A percentile compares a stretch with the other conserved stretches of the same genome.
Evolutionary conservation across 2,113 vertebrate genomes (phyloP).

Genomic region (Oreochromis niloticus): DNA sequence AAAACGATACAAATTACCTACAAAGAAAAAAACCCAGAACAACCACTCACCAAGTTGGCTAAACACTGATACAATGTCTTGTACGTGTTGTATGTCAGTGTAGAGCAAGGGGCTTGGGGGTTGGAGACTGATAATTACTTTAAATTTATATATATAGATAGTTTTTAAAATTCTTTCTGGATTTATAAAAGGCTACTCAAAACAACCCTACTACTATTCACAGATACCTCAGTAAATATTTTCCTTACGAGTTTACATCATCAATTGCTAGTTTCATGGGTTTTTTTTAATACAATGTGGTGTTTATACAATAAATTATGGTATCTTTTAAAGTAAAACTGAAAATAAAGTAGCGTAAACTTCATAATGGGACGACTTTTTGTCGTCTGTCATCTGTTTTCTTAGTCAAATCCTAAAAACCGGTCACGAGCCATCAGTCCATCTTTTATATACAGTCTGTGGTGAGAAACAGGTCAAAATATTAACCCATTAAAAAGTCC

Average conservation of each 20-base stretch:
- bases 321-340: not conserved
- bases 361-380: not conserved
- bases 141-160: not conserved
- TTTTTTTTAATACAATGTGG: rapidly evolving
- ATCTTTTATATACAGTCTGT: not conserved
- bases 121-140: not conserved
- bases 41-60: not conserved
- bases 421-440: not conserved
- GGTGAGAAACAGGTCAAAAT: not conserved
- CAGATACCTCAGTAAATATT: not conserved
- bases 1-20: not conserved
- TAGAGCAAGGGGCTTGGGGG: not conserved
- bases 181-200: not conserved
- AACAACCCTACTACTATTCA: not conserved
- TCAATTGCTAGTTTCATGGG: not conserved
- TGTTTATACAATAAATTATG: not conserved
- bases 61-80: not conserved
- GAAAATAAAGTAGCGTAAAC: not conserved
- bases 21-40: rapidly evolving
- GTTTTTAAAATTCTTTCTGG: not conserved
- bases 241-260: not conserved
- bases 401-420: not conserved
- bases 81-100: not conserved
- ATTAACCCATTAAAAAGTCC: not conserved
- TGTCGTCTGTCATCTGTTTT: not conserved